These are phyloP conservation scores for Diaphora mendica DNA, from an alignment of 2,888 invertebrate genomes.

Conservation along the genomic window DNA sequence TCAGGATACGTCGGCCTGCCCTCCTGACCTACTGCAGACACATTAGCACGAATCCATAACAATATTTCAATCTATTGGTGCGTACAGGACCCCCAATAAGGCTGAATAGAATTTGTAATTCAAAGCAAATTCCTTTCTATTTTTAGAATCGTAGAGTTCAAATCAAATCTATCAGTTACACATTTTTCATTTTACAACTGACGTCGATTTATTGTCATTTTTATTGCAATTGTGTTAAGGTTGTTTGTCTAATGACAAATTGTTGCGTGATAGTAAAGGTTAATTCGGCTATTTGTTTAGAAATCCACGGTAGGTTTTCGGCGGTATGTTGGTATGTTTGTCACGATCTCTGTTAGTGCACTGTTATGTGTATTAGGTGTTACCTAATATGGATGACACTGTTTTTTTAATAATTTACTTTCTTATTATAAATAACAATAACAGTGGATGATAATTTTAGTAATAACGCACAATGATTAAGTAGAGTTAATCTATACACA, in stretches of 20 bases:
- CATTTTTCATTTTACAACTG: neutral
- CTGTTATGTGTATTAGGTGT: conserved; percentile 60
- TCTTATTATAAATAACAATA: conserved; percentile 32
- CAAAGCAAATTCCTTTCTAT: conserved; percentile 21
- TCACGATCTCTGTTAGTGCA: conserved; percentile 31
- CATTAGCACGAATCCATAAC: conserved; percentile 72
- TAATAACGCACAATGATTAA: too few species aligned
- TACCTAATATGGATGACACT: conserved; percentile 62
- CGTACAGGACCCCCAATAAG: conserved; percentile 53
- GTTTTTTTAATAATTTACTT: conserved; percentile 35
- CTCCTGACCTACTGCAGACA: conserved; percentile 71
- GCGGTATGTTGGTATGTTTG: conserved; percentile 40
- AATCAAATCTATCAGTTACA: conserved; percentile 17
- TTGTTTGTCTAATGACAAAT: conserved; percentile 29
- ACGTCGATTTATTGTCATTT: neutral
- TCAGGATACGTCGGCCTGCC: conserved; percentile 67
- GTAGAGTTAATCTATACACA: too few species aligned
- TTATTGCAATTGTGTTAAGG: conserved; percentile 29
- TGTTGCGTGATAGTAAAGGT: conserved; percentile 45
- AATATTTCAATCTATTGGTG: conserved; percentile 59
- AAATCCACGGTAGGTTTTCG: conserved; percentile 54
- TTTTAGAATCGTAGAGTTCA: conserved; percentile 38
- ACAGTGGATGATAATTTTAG: neutral
- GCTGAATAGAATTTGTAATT: conserved; percentile 35
- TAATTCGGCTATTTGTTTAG: conserved; percentile 60